Evolutionary conservation across 2,888 invertebrate species (phyloP).

Genomic region (Thymelicus sylvestris): DNA sequence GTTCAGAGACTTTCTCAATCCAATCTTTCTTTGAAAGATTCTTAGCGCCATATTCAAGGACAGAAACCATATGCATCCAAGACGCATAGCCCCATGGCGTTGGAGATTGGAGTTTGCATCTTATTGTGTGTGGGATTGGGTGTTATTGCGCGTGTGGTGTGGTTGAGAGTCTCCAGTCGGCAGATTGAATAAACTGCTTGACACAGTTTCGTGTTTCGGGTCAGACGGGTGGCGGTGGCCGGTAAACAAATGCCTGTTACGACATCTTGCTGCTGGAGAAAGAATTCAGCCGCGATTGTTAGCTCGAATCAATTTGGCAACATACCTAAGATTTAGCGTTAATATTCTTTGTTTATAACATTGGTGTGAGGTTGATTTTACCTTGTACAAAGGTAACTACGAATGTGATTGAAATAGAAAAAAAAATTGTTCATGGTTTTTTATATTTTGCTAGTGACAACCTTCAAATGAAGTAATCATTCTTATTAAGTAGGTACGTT

Average conservation of each 20-base stretch:
- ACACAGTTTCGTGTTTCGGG: slow-evolving; percentile 84
- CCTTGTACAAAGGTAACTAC: too few species aligned
- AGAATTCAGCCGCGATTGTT: slow-evolving; percentile 41
- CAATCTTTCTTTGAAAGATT: slow-evolving; percentile 44
- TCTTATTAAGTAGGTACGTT: too few species aligned
- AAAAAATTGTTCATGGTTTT: too few species aligned
- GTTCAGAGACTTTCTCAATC: slow-evolving; percentile 35
- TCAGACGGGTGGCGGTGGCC: slow-evolving; percentile 77
- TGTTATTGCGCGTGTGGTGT: slow-evolving; percentile 54
- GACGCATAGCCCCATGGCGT: slow-evolving; percentile 60
- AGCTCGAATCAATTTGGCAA: slow-evolving; percentile 11
- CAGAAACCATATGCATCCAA: slow-evolving; percentile 63
- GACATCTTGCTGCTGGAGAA: slow-evolving; percentile 65
- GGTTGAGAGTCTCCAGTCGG: slow-evolving; percentile 61
- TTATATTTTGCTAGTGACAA: too few species aligned
- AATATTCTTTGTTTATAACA: too few species aligned
- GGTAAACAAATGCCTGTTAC: slow-evolving; percentile 73
- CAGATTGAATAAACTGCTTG: slow-evolving; percentile 85
- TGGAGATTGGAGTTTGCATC: slow-evolving; percentile 52
- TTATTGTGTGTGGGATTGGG: slow-evolving; percentile 51
- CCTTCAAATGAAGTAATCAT: too few species aligned
- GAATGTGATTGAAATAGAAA: too few species aligned
- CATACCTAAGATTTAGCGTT: neutral
- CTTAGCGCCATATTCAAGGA: slow-evolving; percentile 75
- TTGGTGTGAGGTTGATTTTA: too few species aligned